These are phyloP conservation scores for Felis chaus DNA, from an alignment of 2,113 vertebrate species.

Conservation along the genomic window DNA sequence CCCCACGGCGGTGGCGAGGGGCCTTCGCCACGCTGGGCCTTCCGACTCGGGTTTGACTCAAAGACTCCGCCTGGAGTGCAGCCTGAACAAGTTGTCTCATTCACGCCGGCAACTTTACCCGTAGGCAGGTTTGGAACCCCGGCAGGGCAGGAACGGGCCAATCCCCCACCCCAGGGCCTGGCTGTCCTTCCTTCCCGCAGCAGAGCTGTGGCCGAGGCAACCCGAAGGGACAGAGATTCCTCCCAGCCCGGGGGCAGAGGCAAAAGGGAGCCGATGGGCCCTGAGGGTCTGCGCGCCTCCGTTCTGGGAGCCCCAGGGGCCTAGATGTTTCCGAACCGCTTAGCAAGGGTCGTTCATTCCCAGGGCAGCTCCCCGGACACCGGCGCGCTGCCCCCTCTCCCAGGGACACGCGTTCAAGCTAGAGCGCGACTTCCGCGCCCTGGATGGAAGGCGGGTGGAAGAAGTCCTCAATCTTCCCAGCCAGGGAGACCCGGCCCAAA, in stretches of 20 bases:
- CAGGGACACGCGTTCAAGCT: no score
- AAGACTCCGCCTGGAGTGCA: not conserved
- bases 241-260: not conserved
- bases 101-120: not conserved
- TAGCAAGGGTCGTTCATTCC: not conserved
- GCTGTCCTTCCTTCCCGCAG: not conserved
- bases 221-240: not conserved
- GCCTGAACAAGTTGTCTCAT: not conserved
- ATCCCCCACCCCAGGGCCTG: not conserved
- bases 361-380: not conserved
- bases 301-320: not conserved
- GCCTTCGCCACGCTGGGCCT: not conserved
- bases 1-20: not conserved
- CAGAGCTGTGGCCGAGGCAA: not conserved
- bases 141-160: not conserved
- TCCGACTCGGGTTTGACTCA: not conserved
- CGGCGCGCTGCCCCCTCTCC: not conserved
- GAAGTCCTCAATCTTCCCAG: not conserved
- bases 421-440: not conserved
- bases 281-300: not conserved
- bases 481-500: not conserved
- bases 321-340: not conserved
- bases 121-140: not conserved
- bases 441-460: not conserved
- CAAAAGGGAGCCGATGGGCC: not conserved